Base-by-base conservation (phyloP, 2,888 invertebrate species). In the Branchellion lobata region DNA sequence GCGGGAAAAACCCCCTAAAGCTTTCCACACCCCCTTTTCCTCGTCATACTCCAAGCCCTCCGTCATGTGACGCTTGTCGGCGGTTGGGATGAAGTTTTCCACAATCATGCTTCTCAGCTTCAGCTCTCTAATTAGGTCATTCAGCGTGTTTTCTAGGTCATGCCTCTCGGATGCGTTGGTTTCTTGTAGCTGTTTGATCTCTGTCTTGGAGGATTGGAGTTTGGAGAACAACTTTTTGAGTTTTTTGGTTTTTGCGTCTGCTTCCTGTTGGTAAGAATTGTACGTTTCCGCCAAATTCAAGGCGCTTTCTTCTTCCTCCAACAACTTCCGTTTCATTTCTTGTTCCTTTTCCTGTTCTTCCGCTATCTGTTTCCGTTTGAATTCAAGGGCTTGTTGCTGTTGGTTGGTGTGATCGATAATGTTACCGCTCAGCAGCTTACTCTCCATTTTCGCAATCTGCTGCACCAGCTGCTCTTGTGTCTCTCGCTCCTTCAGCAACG, bases 371-470 rank as follows among this genome's bases (percentile, higher is more conserved):
- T 91, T 90, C 80, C 93, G 90, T 81, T 92, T 91, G 86, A 93
- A 92, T 86, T 97, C 95, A 78, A 99, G 89, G 79, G 93, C 93
- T 83, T 93, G 90, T 87, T 96, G 95, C 84, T 95, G 95, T 87
- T 96, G 94, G 86, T 95, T 95, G 27, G 98, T 95, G 85, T 96
- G 94, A 87, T 96, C 96, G 57, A 97, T 91, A 79, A 99, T 93
- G 0, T 95, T 95, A 77, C 97, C 97, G 84, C 93, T 92, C 73
- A 99, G 92, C 86, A 99, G 91, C 85, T 98, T 94, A 85, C 94
- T 95, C 87, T 99, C 97, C 85, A 99, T 90, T 81, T 93, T 92
- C 84, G 87, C 82, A 5, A 82, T 61, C 14, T 57, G 33, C 24
- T 61, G n/a, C 18, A 77, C 53, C 27, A 77, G 65, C 27, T 47